Evolutionary conservation across 2,888 invertebrate species (phyloP), one percentile per base, ranked within the genome.

Genomic region (Sesamia inferens): DNA sequence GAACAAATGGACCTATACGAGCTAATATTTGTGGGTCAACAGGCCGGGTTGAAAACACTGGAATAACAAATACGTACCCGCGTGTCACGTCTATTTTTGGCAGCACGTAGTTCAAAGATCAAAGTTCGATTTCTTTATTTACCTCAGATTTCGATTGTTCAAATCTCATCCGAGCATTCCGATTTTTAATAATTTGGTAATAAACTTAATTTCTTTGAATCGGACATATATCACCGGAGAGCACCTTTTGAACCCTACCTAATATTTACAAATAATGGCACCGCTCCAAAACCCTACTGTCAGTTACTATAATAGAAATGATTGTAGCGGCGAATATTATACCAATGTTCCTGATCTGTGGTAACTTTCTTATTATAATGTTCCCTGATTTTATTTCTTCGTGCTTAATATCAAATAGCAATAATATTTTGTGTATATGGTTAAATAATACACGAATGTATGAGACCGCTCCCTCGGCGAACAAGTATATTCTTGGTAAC

Each of bases 201-300:
- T 81, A 47, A 77, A 54, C 39, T 69, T 44, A 24, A 78, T 78
- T 31, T 55, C 47, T 59, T 3, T 13, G 10, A 14, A 63, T 0
- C 48, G 44, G 22, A 48, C 48, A 42, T 55, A 13, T 57, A 82
- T 55, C n/a, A 48, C 48, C 16, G 24, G 48, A 54, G 57, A 71
- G 65, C 39, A 42, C 22, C 24, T 65, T 31, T n/a, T n/a, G n/a
- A 65, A 61, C 22, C 61, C n/a, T 55, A 31, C 61, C n/a, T 48
- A 14, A 65, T 76, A 48, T 81, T 61, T 61, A 65, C 77, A 76
- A 76, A 63, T 44, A 59, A 55, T 71, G 79, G 72, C 83, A 64
- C 4, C 16, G 11, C 0, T 54, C 67, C 73, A 72, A 79, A 39
- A 31, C 54, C 14, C 55, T 57, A 39, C 19, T 39, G 24, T 64